These are phyloP conservation scores for Anguilla japonica DNA, from an alignment of 2,113 vertebrate species.

Conservation along the genomic window DNA sequence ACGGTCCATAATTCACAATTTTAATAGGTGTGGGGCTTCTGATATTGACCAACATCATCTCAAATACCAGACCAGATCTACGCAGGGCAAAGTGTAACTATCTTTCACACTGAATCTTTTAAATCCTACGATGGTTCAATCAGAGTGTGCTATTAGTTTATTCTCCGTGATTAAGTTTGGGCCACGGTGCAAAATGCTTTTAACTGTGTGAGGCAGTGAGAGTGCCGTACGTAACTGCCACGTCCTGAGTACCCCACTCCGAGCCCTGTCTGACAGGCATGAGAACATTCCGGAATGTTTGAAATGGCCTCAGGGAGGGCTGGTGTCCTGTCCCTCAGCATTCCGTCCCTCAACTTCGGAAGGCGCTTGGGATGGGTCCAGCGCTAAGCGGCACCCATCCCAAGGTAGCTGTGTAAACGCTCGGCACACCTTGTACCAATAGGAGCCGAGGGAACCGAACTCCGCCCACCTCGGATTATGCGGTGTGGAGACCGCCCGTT, in stretches of 20 bases:
- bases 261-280: background rate
- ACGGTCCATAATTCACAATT: too few species aligned
- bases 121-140: background rate
- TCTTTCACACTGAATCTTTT: too few species aligned
- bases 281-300: background rate
- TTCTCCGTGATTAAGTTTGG: background rate
- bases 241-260: background rate
- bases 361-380: constrained; percentile 50
- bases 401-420: constrained; percentile 50
- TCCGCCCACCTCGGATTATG: constrained; percentile 47
- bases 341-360: constrained; percentile 48
- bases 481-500: constrained; percentile 55
- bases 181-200: background rate
- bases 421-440: constrained; percentile 61
- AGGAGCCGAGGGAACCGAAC: constrained; percentile 53
- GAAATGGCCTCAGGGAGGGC: background rate
- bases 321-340: constrained; percentile 33
- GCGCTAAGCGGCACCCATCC: constrained; percentile 54
- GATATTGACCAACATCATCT: too few species aligned
- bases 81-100: too few species aligned
- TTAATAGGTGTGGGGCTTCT: too few species aligned
- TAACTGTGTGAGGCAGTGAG: background rate
- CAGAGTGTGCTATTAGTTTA: background rate
- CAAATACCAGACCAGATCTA: too few species aligned
- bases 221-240: background rate